These are phyloP conservation scores for Pristionchus entomophagus DNA, from an alignment of 2,888 invertebrate genomes.

Conservation along the genomic window DNA sequence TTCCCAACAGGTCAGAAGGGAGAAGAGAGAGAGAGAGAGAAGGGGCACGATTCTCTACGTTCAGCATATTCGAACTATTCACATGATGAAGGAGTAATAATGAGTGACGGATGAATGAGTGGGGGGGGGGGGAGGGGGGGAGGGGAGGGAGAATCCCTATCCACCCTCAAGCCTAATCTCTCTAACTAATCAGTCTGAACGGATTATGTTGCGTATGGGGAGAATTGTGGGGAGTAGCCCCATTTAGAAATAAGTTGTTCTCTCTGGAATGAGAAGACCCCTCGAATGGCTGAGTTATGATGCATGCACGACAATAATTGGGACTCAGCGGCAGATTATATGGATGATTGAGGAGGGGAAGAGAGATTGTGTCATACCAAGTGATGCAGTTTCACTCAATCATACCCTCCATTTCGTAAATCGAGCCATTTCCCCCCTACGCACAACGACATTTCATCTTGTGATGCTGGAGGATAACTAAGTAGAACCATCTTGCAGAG, in stretches of 20 bases:
- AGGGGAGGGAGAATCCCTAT: not conserved
- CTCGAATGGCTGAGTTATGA: not conserved
- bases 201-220: constrained; percentile 1
- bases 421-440: too few species aligned
- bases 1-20: too few species aligned
- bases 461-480: too few species aligned
- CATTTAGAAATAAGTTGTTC: not conserved
- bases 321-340: not conserved
- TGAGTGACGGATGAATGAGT: not conserved
- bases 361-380: not conserved
- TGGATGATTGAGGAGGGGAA: not conserved
- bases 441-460: too few species aligned
- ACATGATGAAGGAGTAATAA: not conserved
- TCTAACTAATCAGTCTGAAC: constrained; percentile 5
- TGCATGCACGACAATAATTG: constrained; percentile 3
- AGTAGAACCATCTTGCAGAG: too few species aligned
- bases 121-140: not conserved
- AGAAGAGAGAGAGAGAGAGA: too few species aligned
- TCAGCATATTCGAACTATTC: not conserved
- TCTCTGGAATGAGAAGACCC: constrained; percentile 18
- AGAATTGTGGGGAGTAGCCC: not conserved
- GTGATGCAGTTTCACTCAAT: constrained; percentile 20
- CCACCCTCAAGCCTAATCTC: not conserved
- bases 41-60: too few species aligned
- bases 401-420: not conserved